phyloP scores from a whole-genome alignment of 2,888 invertebrate genomes.

The Labia minor region DNA sequence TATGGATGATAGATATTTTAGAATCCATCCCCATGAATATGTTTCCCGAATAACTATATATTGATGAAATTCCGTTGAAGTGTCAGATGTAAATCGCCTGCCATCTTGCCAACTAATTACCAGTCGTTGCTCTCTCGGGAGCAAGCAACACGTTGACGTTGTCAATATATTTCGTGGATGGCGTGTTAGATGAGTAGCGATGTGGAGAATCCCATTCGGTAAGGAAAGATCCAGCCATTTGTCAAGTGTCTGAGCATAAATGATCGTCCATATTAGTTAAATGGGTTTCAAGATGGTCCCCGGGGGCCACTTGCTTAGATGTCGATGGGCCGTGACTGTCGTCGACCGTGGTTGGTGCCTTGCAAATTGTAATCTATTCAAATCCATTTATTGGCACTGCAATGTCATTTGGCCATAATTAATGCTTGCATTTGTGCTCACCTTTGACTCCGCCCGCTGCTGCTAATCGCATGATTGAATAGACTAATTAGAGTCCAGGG shows the following conservation, averaged over 20 bases:
- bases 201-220: too few species aligned
- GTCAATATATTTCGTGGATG: too few species aligned
- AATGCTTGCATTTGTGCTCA: neutral
- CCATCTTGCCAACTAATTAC: too few species aligned
- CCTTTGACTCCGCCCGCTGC: slow-evolving; percentile 3
- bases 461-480: slow-evolving; percentile 2
- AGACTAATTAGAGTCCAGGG: neutral
- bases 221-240: too few species aligned
- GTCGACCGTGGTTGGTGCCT: neutral
- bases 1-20: too few species aligned
- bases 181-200: too few species aligned
- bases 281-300: neutral
- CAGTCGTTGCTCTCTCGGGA: too few species aligned
- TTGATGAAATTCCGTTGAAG: too few species aligned
- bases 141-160: too few species aligned
- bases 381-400: slow-evolving; percentile 4
- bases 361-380: slow-evolving; percentile 2
- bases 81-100: too few species aligned
- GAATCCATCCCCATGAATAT: too few species aligned
- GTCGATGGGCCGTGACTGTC: neutral
- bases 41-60: too few species aligned
- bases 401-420: slow-evolving; percentile 6
- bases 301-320: neutral
- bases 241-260: neutral
- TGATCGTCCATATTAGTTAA: neutral